Base-by-base conservation (phyloP, 2,888 invertebrate species). In the Drosophila lutescens region DNA sequence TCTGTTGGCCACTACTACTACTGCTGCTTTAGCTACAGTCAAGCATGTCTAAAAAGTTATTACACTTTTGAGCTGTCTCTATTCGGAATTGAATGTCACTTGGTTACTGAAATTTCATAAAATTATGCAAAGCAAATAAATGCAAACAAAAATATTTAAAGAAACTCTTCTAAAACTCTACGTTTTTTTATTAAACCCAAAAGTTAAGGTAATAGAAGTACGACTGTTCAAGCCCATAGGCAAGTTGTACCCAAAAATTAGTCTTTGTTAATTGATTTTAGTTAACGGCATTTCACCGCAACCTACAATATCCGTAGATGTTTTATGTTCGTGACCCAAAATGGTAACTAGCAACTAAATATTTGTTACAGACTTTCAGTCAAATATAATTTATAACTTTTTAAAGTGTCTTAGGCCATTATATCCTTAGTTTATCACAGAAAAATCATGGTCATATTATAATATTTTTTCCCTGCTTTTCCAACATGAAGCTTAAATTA, bases 11-110 rank as follows among this genome's bases (percentile, higher is more conserved):
- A 17, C 13, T 34, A 12, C 26, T 6, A 17, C 13, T 34, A 12
- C 32, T 17, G 12, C 34, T 49, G 49, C 20, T 49, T 34, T 49
- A 17, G 49, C 49, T 17, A 49, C 49, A 47, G 47, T 47, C 47
- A 13, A 17, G 8, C 32, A 17, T 34, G 17, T 1, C 15, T 2
- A 17, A 12, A 17, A 12, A 34, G 32, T 34, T 12, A 20, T 32
- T 13, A 34, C 13, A 32, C 32, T 32, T 47, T 47, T 17, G 1
- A 17, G 17, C 15, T 15, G n/a, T 9, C 32, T 26, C 2, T 12
- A n/a, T 5, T 9, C 8, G 4, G 2, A n/a, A 26, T 46, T 26
- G 0, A n/a, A 5, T 10, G 46, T n/a, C 26, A 8, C 0, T 40
- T 15, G 13, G 38, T n/a, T 7, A 7, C 38, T n/a, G 5, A 38